These are phyloP conservation scores for Callimorpha dominula DNA, from an alignment of 2,888 invertebrate genomes.

Conservation along the genomic window DNA sequence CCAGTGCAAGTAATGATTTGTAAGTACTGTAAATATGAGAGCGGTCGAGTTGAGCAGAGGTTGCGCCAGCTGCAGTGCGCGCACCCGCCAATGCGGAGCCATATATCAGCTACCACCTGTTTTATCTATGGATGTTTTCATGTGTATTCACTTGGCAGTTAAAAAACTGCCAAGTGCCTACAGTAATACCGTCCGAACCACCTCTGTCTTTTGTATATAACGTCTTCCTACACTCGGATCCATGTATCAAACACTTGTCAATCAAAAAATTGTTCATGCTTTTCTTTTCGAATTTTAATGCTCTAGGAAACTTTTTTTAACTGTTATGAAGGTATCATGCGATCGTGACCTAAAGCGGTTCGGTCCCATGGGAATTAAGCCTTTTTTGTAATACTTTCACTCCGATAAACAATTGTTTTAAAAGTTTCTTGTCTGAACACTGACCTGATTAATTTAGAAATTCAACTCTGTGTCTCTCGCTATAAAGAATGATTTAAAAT, in stretches of 20 bases:
- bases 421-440: constrained; percentile 1
- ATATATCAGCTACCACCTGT: constrained; percentile 80
- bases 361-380: constrained; percentile 35
- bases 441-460: not conserved
- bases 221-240: not conserved
- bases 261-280: constrained; percentile 20
- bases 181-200: constrained; percentile 34
- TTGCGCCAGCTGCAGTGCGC: constrained; percentile 62
- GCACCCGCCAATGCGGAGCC: constrained; percentile 75
- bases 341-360: not conserved
- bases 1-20: constrained; percentile 36
- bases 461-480: not conserved
- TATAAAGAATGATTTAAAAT: not conserved
- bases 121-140: constrained; percentile 77
- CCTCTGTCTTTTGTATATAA: not conserved
- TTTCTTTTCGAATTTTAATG: constrained; percentile 33
- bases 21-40: constrained; percentile 37
- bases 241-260: too few species aligned
- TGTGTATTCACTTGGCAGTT: too few species aligned
- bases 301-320: constrained; percentile 26
- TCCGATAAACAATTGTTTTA: constrained; percentile 6
- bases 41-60: constrained; percentile 39
- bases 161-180: constrained; percentile 69
- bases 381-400: constrained; percentile 13
- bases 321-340: not conserved